Evolutionary conservation across 1,140 invertebrate genomes (phyloP), one percentile per base, ranked within the genome.

Genomic region (Hormaphis cornu): DNA sequence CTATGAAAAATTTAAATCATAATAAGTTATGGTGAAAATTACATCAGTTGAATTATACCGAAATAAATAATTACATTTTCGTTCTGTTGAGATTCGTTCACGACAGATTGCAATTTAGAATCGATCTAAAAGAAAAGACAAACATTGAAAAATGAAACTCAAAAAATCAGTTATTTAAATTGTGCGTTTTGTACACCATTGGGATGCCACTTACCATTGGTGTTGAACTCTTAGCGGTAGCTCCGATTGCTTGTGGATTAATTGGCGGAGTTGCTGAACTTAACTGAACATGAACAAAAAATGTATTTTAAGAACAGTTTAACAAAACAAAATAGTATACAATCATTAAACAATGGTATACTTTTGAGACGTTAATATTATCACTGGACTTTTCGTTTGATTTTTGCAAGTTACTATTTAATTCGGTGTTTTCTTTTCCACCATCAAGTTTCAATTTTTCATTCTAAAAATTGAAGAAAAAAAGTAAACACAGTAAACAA

Each of bases 251-350:
- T 54, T 73, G 71, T 22, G 72, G 72, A 61, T 72, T 72, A 28
- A 73, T 73, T 20, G 70, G 59, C 1, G 72, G 72, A 26, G 72
- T 73, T 14, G 63, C 72, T 22, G 72, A 72, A 46, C 70, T 70
- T 14, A 30, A 28, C 22, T 52, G 24, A 26, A 61, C 24, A 16
- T 50, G 35, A 28, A 28, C 4, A 40, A 33, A 24, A 66, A 61
- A 30, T 59, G 28, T 24, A 46, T 12, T 22, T 35, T 16, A 46
- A 0, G 30, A 48, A 26, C 16, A 70, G 4, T 50, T 59, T 16
- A 53, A 16, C 5, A 37, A 48, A 35, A 40, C 22, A 69, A 22
- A 54, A 5, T 30, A 59, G 33, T 18, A 44, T 58, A 5, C 20
- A 28, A 28, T 46, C 14, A 46, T 59, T 8, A 28, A 30, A 42